phyloP scores from a whole-genome alignment of 2,888 invertebrate species.

The Callinectes sapidus region DNA sequence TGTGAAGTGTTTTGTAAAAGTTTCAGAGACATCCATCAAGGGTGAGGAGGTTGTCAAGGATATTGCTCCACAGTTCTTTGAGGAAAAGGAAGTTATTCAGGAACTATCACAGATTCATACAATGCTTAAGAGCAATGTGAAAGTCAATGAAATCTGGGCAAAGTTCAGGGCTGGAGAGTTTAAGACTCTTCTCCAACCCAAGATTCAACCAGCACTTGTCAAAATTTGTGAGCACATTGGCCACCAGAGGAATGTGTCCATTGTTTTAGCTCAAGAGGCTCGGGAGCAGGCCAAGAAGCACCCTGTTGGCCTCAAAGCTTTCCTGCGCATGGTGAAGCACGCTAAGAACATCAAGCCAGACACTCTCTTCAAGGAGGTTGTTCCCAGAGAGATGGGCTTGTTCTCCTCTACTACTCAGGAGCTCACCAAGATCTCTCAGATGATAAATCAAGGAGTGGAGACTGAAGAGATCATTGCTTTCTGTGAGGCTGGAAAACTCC shows the following conservation, averaged over 20 bases:
- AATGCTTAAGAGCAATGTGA: conserved; percentile 67
- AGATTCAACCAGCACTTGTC: conserved; percentile 70
- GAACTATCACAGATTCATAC: conserved; percentile 69
- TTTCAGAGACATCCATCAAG: conserved; percentile 71
- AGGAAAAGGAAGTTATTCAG: conserved; percentile 68
- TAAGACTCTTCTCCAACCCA: conserved; percentile 70
- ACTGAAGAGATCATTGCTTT: conserved; percentile 71
- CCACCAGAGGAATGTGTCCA: conserved; percentile 72
- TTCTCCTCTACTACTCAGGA: conserved; percentile 72
- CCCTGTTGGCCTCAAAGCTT: conserved; percentile 72
- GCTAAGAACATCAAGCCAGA: conserved; percentile 72
- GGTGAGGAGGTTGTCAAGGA: conserved; percentile 72
- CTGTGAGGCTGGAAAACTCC: conserved; percentile 71
- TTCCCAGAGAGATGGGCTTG: conserved; percentile 71
- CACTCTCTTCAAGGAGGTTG: conserved; percentile 70
- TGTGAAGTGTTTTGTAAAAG: conserved; percentile 72
- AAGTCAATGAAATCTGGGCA: conserved; percentile 72
- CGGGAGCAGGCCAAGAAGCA: conserved; percentile 68
- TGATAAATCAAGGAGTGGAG: conserved; percentile 70
- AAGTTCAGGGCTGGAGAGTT: conserved; percentile 72
- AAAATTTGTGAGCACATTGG: conserved; percentile 73
- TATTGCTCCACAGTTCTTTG: conserved; percentile 72
- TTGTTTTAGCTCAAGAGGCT: conserved; percentile 71
- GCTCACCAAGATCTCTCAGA: conserved; percentile 69
- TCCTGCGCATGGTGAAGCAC: conserved; percentile 72